These are phyloP conservation scores for Hephaestus fuliginosus DNA, from an alignment of 2,797 vertebrate species.

Conservation along the genomic window DNA sequence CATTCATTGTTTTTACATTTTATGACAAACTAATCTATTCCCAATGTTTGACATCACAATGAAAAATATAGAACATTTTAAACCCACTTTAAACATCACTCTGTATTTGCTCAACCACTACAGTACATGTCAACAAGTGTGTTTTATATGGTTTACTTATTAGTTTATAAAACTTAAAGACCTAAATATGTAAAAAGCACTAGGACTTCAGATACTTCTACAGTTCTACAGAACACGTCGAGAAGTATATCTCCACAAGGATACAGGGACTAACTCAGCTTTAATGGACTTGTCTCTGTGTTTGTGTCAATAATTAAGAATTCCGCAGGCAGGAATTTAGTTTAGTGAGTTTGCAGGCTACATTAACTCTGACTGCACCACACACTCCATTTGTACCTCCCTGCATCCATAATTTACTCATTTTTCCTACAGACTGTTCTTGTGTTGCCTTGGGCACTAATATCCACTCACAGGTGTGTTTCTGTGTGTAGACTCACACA, in stretches of 20 bases:
- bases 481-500: conserved; percentile 33
- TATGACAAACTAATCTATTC: not conserved
- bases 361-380: conserved; percentile 67
- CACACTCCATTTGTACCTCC: conserved; percentile 65
- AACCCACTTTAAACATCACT: not conserved
- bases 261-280: conserved; percentile 38
- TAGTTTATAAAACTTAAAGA: not conserved
- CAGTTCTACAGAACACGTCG: not conserved
- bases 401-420: conserved; percentile 74
- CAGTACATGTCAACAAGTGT: no score
- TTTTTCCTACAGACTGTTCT: conserved; percentile 51
- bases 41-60: no score
- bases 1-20: not conserved
- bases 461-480: conserved; percentile 64
- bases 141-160: not conserved
- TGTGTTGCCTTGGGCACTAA: conserved; percentile 55
- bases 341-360: conserved; percentile 60
- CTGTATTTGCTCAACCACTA: not conserved
- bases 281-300: conserved; percentile 61
- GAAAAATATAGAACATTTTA: not conserved
- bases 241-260: not conserved
- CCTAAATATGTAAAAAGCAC: not conserved
- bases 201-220: not conserved
- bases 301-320: conserved; percentile 69
- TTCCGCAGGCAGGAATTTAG: conserved; percentile 60